A percentile compares a stretch with the other conserved stretches of the same genome.
Evolutionary conservation across 1,140 invertebrate species (phyloP).

Genomic region (Leptestheria dahalacensis): DNA sequence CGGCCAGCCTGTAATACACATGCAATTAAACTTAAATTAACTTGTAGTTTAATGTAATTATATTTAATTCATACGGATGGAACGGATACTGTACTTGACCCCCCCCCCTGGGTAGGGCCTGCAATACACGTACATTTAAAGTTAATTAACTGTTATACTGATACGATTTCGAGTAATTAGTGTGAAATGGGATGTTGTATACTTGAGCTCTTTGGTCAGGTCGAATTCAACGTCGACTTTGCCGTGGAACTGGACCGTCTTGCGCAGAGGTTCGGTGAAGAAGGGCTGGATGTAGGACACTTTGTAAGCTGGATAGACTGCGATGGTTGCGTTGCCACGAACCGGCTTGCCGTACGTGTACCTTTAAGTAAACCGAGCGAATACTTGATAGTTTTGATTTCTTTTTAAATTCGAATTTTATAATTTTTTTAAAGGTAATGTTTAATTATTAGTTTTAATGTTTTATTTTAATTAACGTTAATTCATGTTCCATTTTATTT

Average conservation of each 20-base stretch:
- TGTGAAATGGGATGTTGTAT: conserved; percentile 19
- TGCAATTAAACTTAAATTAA: neutral
- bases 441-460: no score
- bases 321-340: conserved; percentile 56
- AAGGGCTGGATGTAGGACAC: conserved; percentile 62
- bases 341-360: conserved; percentile 72
- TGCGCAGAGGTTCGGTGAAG: conserved; percentile 52
- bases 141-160: no score
- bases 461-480: conserved; percentile 1
- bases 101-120: no score
- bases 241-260: conserved; percentile 65
- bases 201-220: conserved; percentile 47
- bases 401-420: conserved; percentile 9
- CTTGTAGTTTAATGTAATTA: neutral
- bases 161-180: no score
- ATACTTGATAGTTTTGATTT: no score
- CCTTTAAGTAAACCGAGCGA: no score
- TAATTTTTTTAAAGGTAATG: no score
- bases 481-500: neutral
- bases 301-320: conserved; percentile 56
- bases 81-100: neutral
- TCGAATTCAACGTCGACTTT: conserved; percentile 58
- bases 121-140: no score
- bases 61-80: neutral
- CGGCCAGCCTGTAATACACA: conserved; percentile 39